Percentiles rank a stretch among this genome's conserved stretches.
Conservation (phyloP, 2,888 invertebrate species). For the Nipponacmea schrenckii region DNA sequence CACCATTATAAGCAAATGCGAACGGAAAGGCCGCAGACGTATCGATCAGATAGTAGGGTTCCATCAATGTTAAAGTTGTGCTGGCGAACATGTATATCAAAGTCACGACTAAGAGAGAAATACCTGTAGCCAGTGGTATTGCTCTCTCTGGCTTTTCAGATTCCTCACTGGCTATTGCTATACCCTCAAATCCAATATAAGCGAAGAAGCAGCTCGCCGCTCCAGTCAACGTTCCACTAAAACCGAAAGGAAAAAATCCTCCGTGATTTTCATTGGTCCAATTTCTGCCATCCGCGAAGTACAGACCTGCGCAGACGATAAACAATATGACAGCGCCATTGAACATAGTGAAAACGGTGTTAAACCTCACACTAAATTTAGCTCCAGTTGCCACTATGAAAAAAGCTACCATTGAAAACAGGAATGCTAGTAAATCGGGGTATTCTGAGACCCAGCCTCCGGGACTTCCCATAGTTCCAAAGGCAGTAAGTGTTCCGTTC, state of each 20-base stretch:
- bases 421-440: conserved; percentile 68
- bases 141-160: conserved; percentile 64
- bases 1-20: conserved; percentile 57
- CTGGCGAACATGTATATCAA: conserved; percentile 60
- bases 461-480: conserved; percentile 50
- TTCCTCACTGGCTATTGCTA: conserved; percentile 68
- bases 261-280: conserved; percentile 75
- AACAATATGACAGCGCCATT: conserved; percentile 67
- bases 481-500: conserved; percentile 62
- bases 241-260: conserved; percentile 68
- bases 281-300: conserved; percentile 83
- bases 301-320: conserved; percentile 77
- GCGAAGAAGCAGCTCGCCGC: conserved; percentile 69
- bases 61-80: conserved; percentile 58
- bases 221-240: conserved; percentile 66
- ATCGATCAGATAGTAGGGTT: conserved; percentile 56
- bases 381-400: conserved; percentile 63
- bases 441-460: conserved; percentile 59
- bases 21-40: conserved; percentile 60
- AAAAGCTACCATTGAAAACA: conserved; percentile 70
- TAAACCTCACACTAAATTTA: conserved; percentile 67
- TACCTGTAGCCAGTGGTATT: conserved; percentile 65
- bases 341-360: conserved; percentile 65
- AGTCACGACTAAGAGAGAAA: conserved; percentile 55
- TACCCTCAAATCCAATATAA: conserved; percentile 68